Evolutionary conservation across 2,888 invertebrate species (phyloP), one percentile per base, ranked within the genome.

Genomic region (Platypus cylindrus): DNA sequence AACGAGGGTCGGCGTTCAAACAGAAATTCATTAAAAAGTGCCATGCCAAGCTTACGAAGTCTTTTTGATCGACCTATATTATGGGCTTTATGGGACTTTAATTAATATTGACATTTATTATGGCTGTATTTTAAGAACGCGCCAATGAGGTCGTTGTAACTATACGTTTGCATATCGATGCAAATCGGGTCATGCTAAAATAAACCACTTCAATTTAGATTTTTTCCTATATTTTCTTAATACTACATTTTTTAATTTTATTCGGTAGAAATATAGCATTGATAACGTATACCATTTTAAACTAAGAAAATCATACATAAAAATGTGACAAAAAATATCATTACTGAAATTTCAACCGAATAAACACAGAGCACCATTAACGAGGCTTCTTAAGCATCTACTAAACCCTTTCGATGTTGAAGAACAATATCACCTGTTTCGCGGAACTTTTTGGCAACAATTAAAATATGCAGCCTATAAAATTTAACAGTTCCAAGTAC

Each of bases 401-500:
- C 32, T 40, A 37, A 39, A 37, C 33, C 33, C 36, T 33, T 39
- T 29, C 38, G 32, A 17, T 26, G 32, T 16, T 26, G 17, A 17
- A 17, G 22, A 14, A 30, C 15, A 30, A 15, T 23, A 23, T 40
- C 35, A 34, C 25, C 40, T 38, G 43, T 45, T 56, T 55, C 58
- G 54, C 49, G 45, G 56, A 58, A 58, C 48, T 54, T 51, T 50
- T 49, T 27, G 40, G 27, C 31, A 34, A 39, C 41, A 47, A 43
- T 45, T 43, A 49, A 49, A 48, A 49, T 41, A 47, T 46, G 44
- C 46, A 42, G 46, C 46, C 50, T 47, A 49, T 56, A 56, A 58
- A 58, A 58, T 58, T 58, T 51, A 56, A 58, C 61, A 58, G 59
- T 62, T 60, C 59, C 60, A 53, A 60, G 60, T 61, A 60, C 53